Conservation (phyloP, 1,140 invertebrate genomes). For the Anastrepha obliqua region DNA sequence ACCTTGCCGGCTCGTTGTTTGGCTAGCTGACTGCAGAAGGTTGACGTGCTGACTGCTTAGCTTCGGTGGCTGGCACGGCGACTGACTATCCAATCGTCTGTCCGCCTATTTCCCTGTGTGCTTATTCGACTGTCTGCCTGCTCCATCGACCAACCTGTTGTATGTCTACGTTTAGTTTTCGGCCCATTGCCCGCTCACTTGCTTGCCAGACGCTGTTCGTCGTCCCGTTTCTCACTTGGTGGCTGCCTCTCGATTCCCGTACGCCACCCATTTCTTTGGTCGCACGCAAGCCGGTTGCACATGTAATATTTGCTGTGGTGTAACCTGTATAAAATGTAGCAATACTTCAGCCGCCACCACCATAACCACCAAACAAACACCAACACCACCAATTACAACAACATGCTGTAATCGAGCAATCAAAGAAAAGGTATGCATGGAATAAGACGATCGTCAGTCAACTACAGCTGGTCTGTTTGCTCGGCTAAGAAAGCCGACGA, state of each 20-base stretch:
- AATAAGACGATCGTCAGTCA: conserved; percentile 36
- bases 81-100: not conserved
- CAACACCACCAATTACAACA: not conserved
- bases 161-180: not conserved
- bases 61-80: too few species aligned
- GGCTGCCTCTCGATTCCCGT: not conserved
- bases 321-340: conserved; percentile 22
- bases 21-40: too few species aligned
- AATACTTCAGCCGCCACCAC: not conserved
- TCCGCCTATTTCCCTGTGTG: not conserved
- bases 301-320: conserved; percentile 9
- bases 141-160: not conserved
- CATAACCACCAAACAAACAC: not conserved
- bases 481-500: conserved; percentile 44
- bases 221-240: not conserved
- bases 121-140: not conserved
- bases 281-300: conserved; percentile 1
- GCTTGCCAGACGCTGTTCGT: not conserved
- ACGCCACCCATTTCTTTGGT: not conserved
- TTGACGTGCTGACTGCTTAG: too few species aligned
- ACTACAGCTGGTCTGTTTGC: conserved; percentile 35
- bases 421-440: not conserved
- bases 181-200: not conserved
- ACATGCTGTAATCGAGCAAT: not conserved
- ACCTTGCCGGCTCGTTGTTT: too few species aligned